Evolutionary conservation across 30 jellyfish, hydroid and myxozoan genomes (phyloP), one percentile per base, ranked within the genome.

Genomic region (Sanderia malayensis): DNA sequence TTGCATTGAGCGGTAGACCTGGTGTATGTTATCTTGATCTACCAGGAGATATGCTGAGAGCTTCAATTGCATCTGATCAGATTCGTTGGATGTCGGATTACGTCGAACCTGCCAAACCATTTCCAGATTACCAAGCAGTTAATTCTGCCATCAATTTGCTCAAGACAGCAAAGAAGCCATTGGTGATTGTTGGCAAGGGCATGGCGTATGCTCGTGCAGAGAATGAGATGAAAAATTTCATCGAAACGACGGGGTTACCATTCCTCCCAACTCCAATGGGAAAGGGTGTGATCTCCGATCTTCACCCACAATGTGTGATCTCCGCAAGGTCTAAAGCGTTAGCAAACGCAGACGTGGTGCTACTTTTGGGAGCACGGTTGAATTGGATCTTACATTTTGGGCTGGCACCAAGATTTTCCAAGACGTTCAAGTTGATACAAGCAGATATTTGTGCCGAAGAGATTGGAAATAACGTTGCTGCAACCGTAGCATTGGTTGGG

Each of bases 211-310:
- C 85, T 15, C 32, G 88, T 24, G 93, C 93, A 8, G 96, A 86
- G 63, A 44, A 70, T 22, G 93, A 67, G n/a, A 66, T 77, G 29
- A 31, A 82, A 13, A 67, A 68, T 29, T 86, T 86, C 44, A 47
- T 86, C 10, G 87, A 86, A 17, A 67, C 47, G 29, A 77, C 93
- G 4, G 87, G 93, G 20, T n/a, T 86, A 44, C 93, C 93, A 1
- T 86, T 77, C 63, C 88, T 86, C 13, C 96, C 96, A 47, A 86
- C 96, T 9, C 96, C 96, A 22, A 86, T 86, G 96, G 96, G 96
- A 33, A 86, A 86, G 59, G 96, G 96, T 7, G 93, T 86, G 44
- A 74, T 86, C 0, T 72, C 96, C 13, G 96, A 86, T 44, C 53
- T 46, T 31, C 96, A 86, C 58, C 88, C 87, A 18, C 96, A 68